phyloP scores from a whole-genome alignment of 2,113 vertebrate genomes.

The Glareola pratincola region DNA sequence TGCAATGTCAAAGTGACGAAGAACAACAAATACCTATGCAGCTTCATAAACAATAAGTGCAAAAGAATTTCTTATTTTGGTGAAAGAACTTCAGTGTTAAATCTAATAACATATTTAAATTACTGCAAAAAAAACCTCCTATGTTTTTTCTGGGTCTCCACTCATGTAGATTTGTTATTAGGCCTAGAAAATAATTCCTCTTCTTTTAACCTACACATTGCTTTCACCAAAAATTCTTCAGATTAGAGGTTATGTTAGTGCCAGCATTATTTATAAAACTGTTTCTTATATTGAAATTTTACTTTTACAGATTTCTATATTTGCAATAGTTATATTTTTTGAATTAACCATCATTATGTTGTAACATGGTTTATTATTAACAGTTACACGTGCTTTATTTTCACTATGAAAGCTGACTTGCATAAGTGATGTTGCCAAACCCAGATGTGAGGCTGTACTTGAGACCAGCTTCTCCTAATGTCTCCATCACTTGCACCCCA shows the following conservation, averaged over 20 bases:
- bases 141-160: background rate
- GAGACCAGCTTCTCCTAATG: background rate
- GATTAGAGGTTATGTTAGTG: background rate
- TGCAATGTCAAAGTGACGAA: background rate
- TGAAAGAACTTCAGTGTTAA: background rate
- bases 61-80: background rate
- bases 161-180: background rate
- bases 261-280: background rate
- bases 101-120: background rate
- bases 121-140: background rate
- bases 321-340: background rate
- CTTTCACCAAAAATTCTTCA: background rate
- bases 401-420: background rate
- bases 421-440: background rate
- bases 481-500: background rate
- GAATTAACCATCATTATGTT: background rate
- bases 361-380: background rate
- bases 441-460: background rate
- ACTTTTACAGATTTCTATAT: background rate
- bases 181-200: background rate
- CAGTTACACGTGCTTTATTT: background rate
- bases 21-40: background rate
- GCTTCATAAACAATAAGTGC: background rate
- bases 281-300: background rate
- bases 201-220: background rate